Conservation (phyloP, 2,113 vertebrate species). For the Hemiscyllium ocellatum region DNA sequence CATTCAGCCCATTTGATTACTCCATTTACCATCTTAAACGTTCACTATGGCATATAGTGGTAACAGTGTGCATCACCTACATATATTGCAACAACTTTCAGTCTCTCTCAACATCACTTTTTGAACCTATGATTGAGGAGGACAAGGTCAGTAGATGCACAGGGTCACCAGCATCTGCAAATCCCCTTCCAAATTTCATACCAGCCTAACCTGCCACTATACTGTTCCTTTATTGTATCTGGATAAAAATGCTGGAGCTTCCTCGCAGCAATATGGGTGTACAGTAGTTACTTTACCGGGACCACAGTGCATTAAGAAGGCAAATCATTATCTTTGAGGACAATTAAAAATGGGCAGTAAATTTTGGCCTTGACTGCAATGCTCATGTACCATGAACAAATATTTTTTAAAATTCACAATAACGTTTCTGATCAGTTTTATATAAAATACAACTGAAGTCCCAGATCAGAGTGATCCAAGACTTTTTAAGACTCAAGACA, state of each 20-base stretch:
- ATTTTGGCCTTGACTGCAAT: background rate
- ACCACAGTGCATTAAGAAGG: background rate
- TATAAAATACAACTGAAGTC: background rate
- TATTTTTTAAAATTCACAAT: background rate
- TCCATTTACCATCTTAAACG: background rate
- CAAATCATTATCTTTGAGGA: background rate
- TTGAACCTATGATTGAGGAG: background rate
- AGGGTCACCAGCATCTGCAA: background rate
- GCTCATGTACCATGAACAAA: background rate
- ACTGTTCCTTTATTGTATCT: background rate
- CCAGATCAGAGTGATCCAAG: background rate
- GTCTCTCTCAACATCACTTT: background rate
- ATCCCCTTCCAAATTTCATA: background rate
- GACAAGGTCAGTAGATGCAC: background rate
- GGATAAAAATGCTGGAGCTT: background rate
- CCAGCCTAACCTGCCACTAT: background rate
- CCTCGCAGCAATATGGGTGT: background rate
- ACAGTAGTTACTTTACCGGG: background rate
- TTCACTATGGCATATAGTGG: too few relatives aligned
- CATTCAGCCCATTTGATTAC: background rate
- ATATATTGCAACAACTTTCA: background rate
- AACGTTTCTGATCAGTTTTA: background rate
- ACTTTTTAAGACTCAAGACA: background rate
- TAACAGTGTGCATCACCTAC: background rate
- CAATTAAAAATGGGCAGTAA: background rate